Base-by-base conservation (phyloP, 2,113 vertebrate genomes). In the Panthera tigris region DNA sequence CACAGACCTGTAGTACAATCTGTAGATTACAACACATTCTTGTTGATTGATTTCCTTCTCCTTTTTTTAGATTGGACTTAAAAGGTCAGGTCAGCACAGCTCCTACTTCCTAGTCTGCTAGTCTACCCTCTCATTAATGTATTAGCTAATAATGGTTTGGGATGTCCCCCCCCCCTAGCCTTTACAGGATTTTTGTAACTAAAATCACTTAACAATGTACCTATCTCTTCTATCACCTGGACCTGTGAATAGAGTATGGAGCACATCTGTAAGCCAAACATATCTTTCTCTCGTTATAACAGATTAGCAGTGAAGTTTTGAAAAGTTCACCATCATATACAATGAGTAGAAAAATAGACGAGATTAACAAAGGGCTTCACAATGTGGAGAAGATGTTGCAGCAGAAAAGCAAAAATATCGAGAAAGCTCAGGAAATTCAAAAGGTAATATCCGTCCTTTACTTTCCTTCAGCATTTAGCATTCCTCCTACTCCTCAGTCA, bases 401-500 rank as follows among this genome's bases (percentile, higher is more conserved):
- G 41, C 98, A 99, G 93, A 99, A 98, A 87, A 99, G 99, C 91
- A 98, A 98, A 95, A 99, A 98, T 19, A 97, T 99, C 69, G 82
- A 82, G 27, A 99, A 99, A 95, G 99, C 99, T 14, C 99, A 99
- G 97, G 98, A 98, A 97, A 98, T 99, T 89, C 99, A 99, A 97
- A 99, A 99, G 99, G 99, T 99, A 98, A 97, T 52, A 15, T 19
- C 80, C 13, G 48, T 57, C 0, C 85, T 55, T 50, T 50, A n/a
- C 39, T 55, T 25, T 63, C 31, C 25, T 48, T 57, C 21, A 5
- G 45, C 63, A 45, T n/a, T 68, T 63, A 57, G 18, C 68, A 0
- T 21, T 31, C 25, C 16, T 29, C 10, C 21, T 61, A 12, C 29
- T 85, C 39, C 3, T 74, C 21, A 9, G 31, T 50, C 55, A 33